These are phyloP conservation scores for Enteromius radiatus DNA, from an alignment of 2,797 vertebrate species.

Conservation along the genomic window DNA sequence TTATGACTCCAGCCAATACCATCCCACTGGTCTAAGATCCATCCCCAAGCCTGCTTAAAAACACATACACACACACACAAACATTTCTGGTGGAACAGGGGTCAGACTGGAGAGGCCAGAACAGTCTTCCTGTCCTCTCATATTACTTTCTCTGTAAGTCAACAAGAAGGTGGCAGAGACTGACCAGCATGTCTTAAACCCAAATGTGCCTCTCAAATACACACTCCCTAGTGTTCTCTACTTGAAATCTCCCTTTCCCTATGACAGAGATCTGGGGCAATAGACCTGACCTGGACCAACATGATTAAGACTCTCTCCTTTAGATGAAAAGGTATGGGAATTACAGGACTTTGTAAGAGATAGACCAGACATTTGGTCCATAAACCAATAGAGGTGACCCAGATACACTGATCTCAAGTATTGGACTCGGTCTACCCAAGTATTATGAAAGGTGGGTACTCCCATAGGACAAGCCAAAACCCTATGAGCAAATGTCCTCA, in stretches of 20 bases:
- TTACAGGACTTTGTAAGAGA: constrained; percentile 1
- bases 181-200: constrained; percentile 54
- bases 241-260: constrained; percentile 30
- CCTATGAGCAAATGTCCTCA: background rate
- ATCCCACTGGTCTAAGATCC: constrained; percentile 11
- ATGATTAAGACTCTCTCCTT: background rate
- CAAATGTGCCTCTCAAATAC: constrained; percentile 5
- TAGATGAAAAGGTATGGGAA: background rate
- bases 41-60: background rate
- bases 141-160: constrained; percentile 59
- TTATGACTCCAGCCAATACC: constrained; percentile 24
- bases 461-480: background rate
- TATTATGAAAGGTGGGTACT: background rate
- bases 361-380: background rate
- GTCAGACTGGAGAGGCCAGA: constrained; percentile 50
- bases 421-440: background rate
- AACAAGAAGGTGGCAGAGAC: constrained; percentile 45
- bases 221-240: background rate
- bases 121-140: constrained; percentile 52
- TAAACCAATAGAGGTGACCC: background rate
- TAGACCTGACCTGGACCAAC: background rate
- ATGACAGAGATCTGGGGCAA: background rate
- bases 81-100: constrained; percentile 7
- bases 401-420: background rate
- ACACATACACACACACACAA: background rate